phyloP scores from a whole-genome alignment of 2,113 vertebrate genomes.

The Lepus europaeus region DNA sequence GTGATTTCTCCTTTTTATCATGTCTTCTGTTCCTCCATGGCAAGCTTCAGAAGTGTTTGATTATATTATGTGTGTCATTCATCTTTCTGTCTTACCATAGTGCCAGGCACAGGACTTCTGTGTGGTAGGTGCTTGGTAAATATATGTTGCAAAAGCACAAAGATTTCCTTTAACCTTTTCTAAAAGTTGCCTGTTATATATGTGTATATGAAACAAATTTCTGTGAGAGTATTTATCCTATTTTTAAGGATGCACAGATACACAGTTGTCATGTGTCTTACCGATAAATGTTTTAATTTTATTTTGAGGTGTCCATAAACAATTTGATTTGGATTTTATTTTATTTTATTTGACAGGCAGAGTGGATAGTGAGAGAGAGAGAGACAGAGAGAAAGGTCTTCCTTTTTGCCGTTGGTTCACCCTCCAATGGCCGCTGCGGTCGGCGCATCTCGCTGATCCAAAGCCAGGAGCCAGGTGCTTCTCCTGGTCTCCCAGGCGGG shows the following conservation, averaged over 20 bases:
- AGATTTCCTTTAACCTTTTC: background rate
- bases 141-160: background rate
- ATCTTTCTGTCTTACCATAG: background rate
- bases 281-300: background rate
- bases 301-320: background rate
- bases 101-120: background rate
- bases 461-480: no score
- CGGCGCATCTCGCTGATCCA: no score
- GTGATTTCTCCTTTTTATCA: background rate
- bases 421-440: no score
- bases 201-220: background rate
- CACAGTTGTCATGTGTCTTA: background rate
- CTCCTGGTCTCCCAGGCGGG: no score
- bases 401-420: no score
- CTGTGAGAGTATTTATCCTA: background rate
- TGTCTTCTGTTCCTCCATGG: background rate
- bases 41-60: background rate
- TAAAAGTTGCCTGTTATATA: background rate
- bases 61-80: background rate
- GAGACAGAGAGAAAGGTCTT: no score
- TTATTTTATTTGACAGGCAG: background rate
- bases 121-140: background rate
- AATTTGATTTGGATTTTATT: conserved; percentile 42
- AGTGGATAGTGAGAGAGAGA: no score
- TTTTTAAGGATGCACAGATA: conserved; percentile 20